Conservation (phyloP, 2,888 invertebrate genomes). For the Marasmarcha lunaedactyla region DNA sequence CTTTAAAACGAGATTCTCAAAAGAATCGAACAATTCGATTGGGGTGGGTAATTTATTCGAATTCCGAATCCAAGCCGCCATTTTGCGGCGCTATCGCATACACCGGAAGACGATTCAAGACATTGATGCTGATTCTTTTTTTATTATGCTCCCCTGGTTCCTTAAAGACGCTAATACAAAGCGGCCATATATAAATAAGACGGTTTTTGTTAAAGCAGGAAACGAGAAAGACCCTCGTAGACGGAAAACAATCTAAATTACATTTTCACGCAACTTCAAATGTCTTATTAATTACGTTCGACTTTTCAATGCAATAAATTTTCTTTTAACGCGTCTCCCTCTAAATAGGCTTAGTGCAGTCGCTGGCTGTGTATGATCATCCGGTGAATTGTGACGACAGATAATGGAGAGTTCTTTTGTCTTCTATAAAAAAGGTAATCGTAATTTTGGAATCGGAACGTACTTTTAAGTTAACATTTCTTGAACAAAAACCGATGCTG, state of each 20-base stretch:
- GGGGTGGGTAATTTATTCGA: constrained; percentile 67
- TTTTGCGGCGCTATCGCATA: constrained; percentile 61
- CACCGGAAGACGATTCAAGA: constrained; percentile 63
- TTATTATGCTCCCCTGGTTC: constrained; percentile 64
- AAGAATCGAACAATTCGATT: constrained; percentile 65
- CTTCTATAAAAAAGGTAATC: no score
- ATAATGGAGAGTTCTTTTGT: constrained; percentile 21
- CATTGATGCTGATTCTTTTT: constrained; percentile 71
- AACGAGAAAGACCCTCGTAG: constrained; percentile 45
- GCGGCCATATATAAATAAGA: constrained; percentile 67
- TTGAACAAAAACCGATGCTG: no score
- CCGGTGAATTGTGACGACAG: constrained; percentile 37
- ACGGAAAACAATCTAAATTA: constrained; percentile 69
- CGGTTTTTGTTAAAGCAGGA: constrained; percentile 59
- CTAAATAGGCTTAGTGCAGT: constrained; percentile 61
- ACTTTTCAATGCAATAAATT: constrained; percentile 70
- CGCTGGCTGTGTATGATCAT: constrained; percentile 53
- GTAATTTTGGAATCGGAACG: no score
- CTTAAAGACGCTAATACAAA: constrained; percentile 69
- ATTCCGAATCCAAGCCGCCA: constrained; percentile 66
- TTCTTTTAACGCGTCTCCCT: constrained; percentile 60
- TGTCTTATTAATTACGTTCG: constrained; percentile 69
- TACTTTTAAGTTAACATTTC: no score
- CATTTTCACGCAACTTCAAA: constrained; percentile 72
- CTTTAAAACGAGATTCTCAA: constrained; percentile 61